phyloP scores from a whole-genome alignment of 2,888 invertebrate species.

The Rhynchonema sp. region DNA sequence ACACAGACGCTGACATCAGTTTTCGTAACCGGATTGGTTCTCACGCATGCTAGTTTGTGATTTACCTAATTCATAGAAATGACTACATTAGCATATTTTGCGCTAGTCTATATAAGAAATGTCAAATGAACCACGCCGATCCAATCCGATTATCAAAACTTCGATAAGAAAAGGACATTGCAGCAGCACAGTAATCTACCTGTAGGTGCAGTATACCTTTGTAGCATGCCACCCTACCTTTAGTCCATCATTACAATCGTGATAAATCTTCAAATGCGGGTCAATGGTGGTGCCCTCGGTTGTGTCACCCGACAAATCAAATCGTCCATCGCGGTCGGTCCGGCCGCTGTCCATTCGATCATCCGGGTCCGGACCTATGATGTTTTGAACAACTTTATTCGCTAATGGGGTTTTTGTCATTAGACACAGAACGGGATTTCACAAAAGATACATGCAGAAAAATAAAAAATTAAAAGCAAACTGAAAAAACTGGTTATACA shows the following conservation, averaged over 20 bases:
- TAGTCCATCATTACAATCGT: slow-evolving; percentile 25
- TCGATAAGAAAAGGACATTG: too few relatives aligned
- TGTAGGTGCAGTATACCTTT: too few relatives aligned
- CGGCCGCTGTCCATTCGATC: slow-evolving; percentile 18
- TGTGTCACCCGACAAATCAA: slow-evolving; percentile 9
- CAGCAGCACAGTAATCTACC: too few relatives aligned
- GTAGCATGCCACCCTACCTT: slow-evolving; percentile 13
- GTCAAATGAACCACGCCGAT: too few relatives aligned
- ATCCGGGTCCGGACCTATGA: slow-evolving; percentile 20
- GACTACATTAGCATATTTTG: too few relatives aligned
- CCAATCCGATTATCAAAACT: too few relatives aligned
- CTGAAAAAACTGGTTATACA: not conserved
- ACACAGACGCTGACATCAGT: too few relatives aligned
- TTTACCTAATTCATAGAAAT: too few relatives aligned
- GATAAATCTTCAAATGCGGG: slow-evolving; percentile 22
- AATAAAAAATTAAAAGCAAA: not conserved
- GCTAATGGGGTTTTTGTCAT: too few relatives aligned
- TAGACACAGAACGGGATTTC: not conserved
- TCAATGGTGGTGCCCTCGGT: slow-evolving; percentile 24
- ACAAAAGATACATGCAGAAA: not conserved
- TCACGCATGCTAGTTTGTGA: too few relatives aligned
- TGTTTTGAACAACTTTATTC: not conserved
- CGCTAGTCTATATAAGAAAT: too few relatives aligned
- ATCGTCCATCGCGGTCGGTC: slow-evolving; percentile 12
- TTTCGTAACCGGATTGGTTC: too few relatives aligned